These are phyloP conservation scores for Tanaodytes sp. DNA, from an alignment of 2,888 invertebrate genomes.

Conservation along the genomic window DNA sequence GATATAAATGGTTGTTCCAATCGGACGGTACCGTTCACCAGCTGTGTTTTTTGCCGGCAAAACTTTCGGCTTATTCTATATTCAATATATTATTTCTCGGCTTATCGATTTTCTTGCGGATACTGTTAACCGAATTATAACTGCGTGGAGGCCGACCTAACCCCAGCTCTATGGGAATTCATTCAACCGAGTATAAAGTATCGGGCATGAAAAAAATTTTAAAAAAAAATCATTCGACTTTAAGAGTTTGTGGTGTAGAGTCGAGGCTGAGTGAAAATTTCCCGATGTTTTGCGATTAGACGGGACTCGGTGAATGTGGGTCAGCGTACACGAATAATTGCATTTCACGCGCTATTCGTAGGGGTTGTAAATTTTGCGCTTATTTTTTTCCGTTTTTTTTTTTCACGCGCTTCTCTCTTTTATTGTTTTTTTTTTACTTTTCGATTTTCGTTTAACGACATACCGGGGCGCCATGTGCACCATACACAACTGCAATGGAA, in stretches of 20 bases:
- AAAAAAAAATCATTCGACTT: conserved; percentile 40
- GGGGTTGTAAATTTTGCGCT: conserved; percentile 1
- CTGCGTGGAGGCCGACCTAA: conserved; percentile 47
- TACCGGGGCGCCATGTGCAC: not conserved
- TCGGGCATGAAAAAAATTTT: too few species aligned
- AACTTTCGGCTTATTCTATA: conserved; percentile 20
- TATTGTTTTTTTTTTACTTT: too few species aligned
- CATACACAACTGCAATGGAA: not conserved
- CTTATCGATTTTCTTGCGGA: conserved; percentile 32
- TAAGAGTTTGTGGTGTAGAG: too few species aligned
- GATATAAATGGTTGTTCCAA: conserved; percentile 32
- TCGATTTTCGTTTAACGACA: not conserved
- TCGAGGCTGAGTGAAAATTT: too few species aligned
- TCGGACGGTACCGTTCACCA: conserved; percentile 3
- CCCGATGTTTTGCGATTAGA: not conserved
- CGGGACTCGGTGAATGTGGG: too few species aligned
- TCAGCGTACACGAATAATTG: too few species aligned
- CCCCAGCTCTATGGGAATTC: conserved; percentile 38
- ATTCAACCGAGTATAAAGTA: conserved; percentile 37
- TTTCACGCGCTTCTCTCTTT: too few species aligned
- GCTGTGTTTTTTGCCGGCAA: conserved; percentile 12
- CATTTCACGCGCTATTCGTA: conserved; percentile 1
- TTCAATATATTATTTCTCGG: conserved; percentile 29
- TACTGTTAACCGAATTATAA: conserved; percentile 51
- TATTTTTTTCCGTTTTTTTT: conserved; percentile 11